Base-by-base conservation (phyloP, 2,113 vertebrate genomes). In the Urocynchramus pylzowi region DNA sequence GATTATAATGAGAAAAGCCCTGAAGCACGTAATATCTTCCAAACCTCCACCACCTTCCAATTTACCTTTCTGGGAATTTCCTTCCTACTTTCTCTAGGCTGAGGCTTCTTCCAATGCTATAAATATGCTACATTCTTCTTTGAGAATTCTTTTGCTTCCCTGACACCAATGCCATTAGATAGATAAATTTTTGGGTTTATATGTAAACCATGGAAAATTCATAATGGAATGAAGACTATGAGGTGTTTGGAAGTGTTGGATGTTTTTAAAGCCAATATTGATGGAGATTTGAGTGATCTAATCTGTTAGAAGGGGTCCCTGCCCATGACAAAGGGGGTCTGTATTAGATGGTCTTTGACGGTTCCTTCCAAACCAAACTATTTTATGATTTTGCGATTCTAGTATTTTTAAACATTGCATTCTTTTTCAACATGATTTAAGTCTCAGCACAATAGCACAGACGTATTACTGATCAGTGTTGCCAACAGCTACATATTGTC, bases 121-220 rank as follows among this genome's bases (percentile, higher is more conserved):
- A 63, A 84, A 39, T 68, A 63, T 26, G 16, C 5, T 53, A 9
- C 11, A 27, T 44, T 68, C 15, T 63, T 5, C 9, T 49, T 12
- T 19, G 2, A 6, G 6, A 84, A 26, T 39, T 35, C 4, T 76
- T 80, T 41, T 44, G 10, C 22, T 70, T 75, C 11, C 20, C 5
- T 67, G 33, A n/a, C 9, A 26, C 10, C 0, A 1, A 13, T 30
- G 23, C 41, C 44, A 31, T 6, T 50, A 2, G 6, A 37, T 8
- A 73, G 64, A 68, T 20, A 14, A 13, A 26, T 56, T 61, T 78
- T 5, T 26, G 3, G 2, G 2, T 7, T 75, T 65, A 37, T 13
- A 39, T 9, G 10, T 18, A 60, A 68, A 87, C n/a, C 4, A 41
- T 9, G 18, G 23, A 74, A 60, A 78, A 67, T 14, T 92, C 11